Percentiles rank a stretch among this genome's conserved stretches.
These are phyloP conservation scores for Nannoperca obscura DNA, from an alignment of 2,797 vertebrate species.

Conservation along the genomic window DNA sequence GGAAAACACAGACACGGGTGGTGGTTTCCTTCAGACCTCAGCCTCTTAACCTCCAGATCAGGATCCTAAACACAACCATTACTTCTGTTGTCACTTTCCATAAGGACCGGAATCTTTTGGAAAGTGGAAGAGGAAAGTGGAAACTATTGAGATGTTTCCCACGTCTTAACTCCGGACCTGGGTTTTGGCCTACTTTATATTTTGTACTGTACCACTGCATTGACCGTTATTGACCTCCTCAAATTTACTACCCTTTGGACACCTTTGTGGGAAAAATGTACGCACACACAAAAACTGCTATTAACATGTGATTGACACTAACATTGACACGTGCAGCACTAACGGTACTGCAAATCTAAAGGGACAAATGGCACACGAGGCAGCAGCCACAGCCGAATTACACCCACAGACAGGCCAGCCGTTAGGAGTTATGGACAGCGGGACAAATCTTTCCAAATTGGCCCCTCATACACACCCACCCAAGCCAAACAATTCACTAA, in stretches of 20 bases:
- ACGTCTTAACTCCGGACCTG: not conserved
- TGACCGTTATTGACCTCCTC: too few relatives aligned
- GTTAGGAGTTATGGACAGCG: too few relatives aligned
- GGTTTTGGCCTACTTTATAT: not conserved
- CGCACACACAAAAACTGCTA: too few relatives aligned
- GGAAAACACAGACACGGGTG: not conserved
- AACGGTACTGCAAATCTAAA: not conserved
- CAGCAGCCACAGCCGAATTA: not conserved
- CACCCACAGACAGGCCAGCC: too few relatives aligned
- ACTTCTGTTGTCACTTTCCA: not conserved
- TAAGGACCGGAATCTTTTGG: not conserved
- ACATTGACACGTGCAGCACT: not conserved
- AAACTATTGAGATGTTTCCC: not conserved
- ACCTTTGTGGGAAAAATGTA: too few relatives aligned
- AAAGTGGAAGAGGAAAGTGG: too few relatives aligned
- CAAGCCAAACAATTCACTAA: too few relatives aligned
- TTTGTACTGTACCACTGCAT: not conserved
- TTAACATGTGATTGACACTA: not conserved
- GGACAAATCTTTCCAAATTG: too few relatives aligned
- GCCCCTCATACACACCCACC: too few relatives aligned
- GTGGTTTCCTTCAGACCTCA: conserved; percentile 1
- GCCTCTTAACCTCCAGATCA: not conserved
- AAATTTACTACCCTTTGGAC: too few relatives aligned
- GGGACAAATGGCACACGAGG: not conserved
- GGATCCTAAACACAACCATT: conserved; percentile 6